These are phyloP conservation scores for Euzophera pinguis DNA, from an alignment of 2,888 invertebrate species.

Conservation along the genomic window DNA sequence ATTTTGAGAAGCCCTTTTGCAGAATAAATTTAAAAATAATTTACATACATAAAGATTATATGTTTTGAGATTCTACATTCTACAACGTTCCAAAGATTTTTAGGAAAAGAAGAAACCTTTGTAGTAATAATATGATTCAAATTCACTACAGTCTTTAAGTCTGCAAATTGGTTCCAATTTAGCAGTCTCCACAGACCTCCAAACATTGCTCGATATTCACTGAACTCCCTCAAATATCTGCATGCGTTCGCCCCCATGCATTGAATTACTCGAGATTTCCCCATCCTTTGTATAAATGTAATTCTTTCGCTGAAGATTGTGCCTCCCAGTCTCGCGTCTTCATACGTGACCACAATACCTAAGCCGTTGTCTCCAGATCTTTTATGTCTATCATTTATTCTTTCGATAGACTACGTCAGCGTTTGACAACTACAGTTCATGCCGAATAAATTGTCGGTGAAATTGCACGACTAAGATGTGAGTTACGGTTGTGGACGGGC, in stretches of 20 bases:
- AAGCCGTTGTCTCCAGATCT: conserved; percentile 60
- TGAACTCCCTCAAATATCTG: conserved; percentile 32
- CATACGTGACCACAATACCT: conserved; percentile 71
- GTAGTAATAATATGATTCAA: neutral
- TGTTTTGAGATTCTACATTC: no score
- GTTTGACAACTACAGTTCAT: conserved; percentile 75
- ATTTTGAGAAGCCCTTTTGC: no score
- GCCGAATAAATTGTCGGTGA: conserved; percentile 71
- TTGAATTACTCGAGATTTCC: conserved; percentile 72
- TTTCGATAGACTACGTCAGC: conserved; percentile 71
- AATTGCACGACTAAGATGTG: conserved; percentile 64
- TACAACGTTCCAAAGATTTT: no score
- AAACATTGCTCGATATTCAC: conserved; percentile 3
- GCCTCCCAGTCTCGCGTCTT: conserved; percentile 56
- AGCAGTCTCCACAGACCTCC: neutral
- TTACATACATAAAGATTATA: no score
- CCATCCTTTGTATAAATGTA: conserved; percentile 72
- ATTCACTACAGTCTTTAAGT: neutral
- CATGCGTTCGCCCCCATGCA: conserved; percentile 55
- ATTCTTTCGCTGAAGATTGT: conserved; percentile 74
- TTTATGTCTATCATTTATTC: conserved; percentile 74
- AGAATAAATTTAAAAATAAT: neutral
- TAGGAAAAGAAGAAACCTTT: no score
- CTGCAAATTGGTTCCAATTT: conserved; percentile 1
- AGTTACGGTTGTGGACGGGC: conserved; percentile 66